These are phyloP conservation scores for Exaiptasia diaphana DNA, from an alignment of 64 coral and sea anemone genomes.

Conservation along the genomic window DNA sequence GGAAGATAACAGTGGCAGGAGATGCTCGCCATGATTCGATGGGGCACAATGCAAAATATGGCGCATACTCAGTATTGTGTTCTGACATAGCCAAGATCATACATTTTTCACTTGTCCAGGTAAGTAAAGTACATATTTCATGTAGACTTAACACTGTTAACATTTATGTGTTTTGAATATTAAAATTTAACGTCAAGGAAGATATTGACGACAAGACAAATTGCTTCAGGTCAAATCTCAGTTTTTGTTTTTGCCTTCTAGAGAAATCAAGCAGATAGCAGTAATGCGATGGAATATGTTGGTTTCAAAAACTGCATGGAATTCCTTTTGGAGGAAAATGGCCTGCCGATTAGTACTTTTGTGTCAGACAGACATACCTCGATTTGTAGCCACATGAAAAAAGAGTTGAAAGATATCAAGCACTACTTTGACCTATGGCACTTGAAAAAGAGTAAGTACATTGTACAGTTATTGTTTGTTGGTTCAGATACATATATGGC, in stretches of 20 bases:
- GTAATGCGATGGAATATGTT: slow-evolving; percentile 42
- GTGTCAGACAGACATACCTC: slow-evolving; percentile 40
- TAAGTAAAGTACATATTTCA: too few species aligned
- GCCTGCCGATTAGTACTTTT: slow-evolving; percentile 19
- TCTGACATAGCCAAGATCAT: background rate
- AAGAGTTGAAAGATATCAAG: slow-evolving; percentile 31
- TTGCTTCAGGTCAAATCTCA: too few species aligned
- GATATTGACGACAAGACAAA: too few species aligned
- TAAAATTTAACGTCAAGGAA: too few species aligned
- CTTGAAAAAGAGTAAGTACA: slow-evolving; percentile 43
- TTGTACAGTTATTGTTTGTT: too few species aligned
- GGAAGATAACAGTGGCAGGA: background rate
- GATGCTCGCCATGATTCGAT: background rate
- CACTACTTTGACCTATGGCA: slow-evolving; percentile 60
- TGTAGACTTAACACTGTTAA: too few species aligned
- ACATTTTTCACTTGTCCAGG: slow-evolving; percentile 1
- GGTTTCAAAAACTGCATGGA: slow-evolving; percentile 45
- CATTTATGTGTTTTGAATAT: too few species aligned
- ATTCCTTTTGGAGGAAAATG: slow-evolving; percentile 40
- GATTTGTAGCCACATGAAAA: slow-evolving; percentile 8
- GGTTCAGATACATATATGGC: too few species aligned
- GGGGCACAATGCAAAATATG: background rate
- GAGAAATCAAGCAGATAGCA: slow-evolving; percentile 46
- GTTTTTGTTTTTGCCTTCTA: slow-evolving; percentile 2
- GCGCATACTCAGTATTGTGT: slow-evolving; percentile 10